Conservation (phyloP, 2,888 invertebrate genomes). For the Isotomurus palustris region DNA sequence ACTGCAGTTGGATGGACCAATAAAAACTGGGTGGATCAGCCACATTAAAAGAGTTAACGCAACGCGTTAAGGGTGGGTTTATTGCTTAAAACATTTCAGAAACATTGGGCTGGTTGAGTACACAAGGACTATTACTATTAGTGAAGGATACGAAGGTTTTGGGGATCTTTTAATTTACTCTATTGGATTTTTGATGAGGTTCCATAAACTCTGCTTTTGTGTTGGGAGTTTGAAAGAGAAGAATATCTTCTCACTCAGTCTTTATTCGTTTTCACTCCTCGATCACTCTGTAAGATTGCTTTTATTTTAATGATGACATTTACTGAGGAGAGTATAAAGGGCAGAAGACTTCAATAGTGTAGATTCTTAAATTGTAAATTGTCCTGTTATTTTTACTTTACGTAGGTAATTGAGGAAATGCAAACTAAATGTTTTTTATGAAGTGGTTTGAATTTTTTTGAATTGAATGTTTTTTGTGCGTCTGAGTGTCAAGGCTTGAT, state of each 20-base stretch:
- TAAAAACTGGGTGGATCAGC: slow-evolving; percentile 11
- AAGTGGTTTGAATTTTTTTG: too few species aligned
- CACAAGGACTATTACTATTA: neutral
- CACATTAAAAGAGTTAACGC: slow-evolving; percentile 2
- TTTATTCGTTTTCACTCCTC: neutral
- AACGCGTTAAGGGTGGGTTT: slow-evolving; percentile 8
- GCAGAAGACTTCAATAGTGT: too few species aligned
- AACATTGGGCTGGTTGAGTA: too few species aligned
- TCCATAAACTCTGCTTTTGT: neutral
- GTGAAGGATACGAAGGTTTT: too few species aligned
- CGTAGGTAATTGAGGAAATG: too few species aligned
- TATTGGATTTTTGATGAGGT: slow-evolving; percentile 2
- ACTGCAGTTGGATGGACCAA: neutral
- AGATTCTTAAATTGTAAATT: too few species aligned
- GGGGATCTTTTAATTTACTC: slow-evolving; percentile 5
- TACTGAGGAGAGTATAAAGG: too few species aligned
- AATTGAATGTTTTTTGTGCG: too few species aligned
- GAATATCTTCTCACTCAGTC: neutral
- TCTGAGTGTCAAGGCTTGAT: too few species aligned
- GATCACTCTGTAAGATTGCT: slow-evolving; percentile 1
- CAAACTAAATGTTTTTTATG: too few species aligned
- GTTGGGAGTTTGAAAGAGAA: neutral
- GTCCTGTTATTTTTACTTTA: too few species aligned
- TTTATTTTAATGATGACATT: slow-evolving; percentile 2
- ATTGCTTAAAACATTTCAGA: too few species aligned